These are phyloP conservation scores for Sebastes alutus DNA, from an alignment of 2,797 vertebrate genomes.

Conservation along the genomic window DNA sequence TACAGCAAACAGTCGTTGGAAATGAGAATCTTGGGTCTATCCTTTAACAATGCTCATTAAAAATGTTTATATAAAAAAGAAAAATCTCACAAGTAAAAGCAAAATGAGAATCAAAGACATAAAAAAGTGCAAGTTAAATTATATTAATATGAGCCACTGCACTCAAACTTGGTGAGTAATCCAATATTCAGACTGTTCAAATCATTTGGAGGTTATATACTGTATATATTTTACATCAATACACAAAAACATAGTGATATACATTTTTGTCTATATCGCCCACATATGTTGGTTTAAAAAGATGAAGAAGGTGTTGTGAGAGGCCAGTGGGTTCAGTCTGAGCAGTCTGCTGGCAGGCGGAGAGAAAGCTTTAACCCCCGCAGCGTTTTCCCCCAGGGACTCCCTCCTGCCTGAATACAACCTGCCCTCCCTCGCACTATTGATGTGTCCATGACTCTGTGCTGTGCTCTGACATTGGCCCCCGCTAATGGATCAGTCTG, in stretches of 20 bases:
- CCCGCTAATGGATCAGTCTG: conserved; percentile 59
- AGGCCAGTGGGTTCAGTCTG: conserved; percentile 54
- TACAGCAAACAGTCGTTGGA: too few species aligned
- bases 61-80: too few species aligned
- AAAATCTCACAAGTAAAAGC: too few species aligned
- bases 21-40: too few species aligned
- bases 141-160: background rate
- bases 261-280: background rate
- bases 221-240: background rate
- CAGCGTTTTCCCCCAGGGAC: conserved; percentile 49
- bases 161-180: background rate
- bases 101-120: too few species aligned
- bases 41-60: too few species aligned
- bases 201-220: background rate
- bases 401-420: conserved; percentile 54
- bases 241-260: background rate
- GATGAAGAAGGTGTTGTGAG: conserved; percentile 25
- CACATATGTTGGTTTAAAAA: background rate
- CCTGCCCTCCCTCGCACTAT: conserved; percentile 51
- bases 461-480: conserved; percentile 65
- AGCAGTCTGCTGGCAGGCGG: conserved; percentile 22
- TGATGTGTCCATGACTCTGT: conserved; percentile 60
- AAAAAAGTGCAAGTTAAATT: too few species aligned
- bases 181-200: background rate
- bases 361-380: conserved; percentile 56